Conservation (phyloP, 2,888 invertebrate species). For the Diplolepis rosae region DNA sequence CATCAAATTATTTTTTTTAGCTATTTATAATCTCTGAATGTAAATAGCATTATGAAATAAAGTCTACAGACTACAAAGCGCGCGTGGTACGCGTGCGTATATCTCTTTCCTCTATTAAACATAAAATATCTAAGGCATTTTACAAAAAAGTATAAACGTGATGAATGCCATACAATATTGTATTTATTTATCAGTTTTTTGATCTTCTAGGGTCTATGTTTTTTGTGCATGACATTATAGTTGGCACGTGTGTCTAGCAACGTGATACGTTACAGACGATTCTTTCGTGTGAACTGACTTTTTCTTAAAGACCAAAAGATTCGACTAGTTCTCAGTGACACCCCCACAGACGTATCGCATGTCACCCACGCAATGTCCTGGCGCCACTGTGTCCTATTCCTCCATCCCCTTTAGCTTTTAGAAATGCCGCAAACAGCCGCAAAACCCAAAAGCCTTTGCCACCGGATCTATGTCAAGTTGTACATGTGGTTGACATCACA, state of each 20-base stretch:
- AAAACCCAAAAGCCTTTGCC: conserved; percentile 38
- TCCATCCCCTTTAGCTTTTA: conserved; percentile 48
- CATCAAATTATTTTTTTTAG: no score
- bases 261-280: conserved; percentile 14
- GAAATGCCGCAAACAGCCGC: conserved; percentile 43
- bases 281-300: conserved; percentile 47
- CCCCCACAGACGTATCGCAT: conserved; percentile 68
- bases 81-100: no score
- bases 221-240: not conserved
- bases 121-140: no score
- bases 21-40: no score
- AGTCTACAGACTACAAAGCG: no score
- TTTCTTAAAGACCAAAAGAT: conserved; percentile 36
- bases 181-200: not conserved
- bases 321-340: conserved; percentile 50
- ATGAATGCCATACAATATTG: no score
- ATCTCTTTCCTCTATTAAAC: no score
- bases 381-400: conserved; percentile 68
- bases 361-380: conserved; percentile 65
- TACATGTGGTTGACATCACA: conserved; percentile 24
- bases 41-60: no score
- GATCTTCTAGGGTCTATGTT: not conserved
- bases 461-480: conserved; percentile 39
- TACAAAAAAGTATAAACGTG: no score
- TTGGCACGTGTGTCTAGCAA: conserved; percentile 11